Evolutionary conservation across 2,888 invertebrate genomes (phyloP).

Genomic region (Carterocephalus palaemon): DNA sequence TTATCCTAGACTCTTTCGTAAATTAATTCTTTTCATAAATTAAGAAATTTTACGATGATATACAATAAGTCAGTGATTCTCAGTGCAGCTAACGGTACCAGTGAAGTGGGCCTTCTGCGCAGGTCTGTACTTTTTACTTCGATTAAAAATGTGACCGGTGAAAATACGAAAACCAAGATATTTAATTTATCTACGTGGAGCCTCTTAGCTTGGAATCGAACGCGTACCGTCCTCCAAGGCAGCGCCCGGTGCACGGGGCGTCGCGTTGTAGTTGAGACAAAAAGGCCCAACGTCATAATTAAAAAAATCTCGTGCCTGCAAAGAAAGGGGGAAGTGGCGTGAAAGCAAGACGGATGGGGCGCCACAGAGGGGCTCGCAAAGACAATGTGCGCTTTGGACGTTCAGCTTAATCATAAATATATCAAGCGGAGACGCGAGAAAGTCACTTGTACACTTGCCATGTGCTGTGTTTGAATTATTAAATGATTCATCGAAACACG

Average conservation of each 20-base stretch:
- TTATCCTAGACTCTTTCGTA: too few species aligned
- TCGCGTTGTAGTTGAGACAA: slow-evolving; percentile 58
- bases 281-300: slow-evolving; percentile 78
- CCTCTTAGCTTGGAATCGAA: slow-evolving; percentile 37
- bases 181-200: too few species aligned
- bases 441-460: slow-evolving; percentile 41
- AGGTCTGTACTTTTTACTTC: too few species aligned
- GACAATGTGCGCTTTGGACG: slow-evolving; percentile 74
- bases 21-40: too few species aligned
- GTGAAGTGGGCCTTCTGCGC: too few species aligned
- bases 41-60: too few species aligned
- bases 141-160: neutral
- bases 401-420: slow-evolving; percentile 76
- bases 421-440: slow-evolving; percentile 61
- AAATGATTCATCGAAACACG: too few species aligned
- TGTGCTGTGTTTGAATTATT: neutral
- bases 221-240: slow-evolving; percentile 24
- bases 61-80: too few species aligned
- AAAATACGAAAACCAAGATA: neutral
- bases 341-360: slow-evolving; percentile 73
- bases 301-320: slow-evolving; percentile 77
- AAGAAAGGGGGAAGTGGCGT: slow-evolving; percentile 75
- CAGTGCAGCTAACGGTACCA: too few species aligned
- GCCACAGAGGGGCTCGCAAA: slow-evolving; percentile 68
- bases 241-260: slow-evolving; percentile 30